Evolutionary conservation across 2,888 invertebrate species (phyloP), one percentile per base, ranked within the genome.

Genomic region (Galerucella nymphaeae): DNA sequence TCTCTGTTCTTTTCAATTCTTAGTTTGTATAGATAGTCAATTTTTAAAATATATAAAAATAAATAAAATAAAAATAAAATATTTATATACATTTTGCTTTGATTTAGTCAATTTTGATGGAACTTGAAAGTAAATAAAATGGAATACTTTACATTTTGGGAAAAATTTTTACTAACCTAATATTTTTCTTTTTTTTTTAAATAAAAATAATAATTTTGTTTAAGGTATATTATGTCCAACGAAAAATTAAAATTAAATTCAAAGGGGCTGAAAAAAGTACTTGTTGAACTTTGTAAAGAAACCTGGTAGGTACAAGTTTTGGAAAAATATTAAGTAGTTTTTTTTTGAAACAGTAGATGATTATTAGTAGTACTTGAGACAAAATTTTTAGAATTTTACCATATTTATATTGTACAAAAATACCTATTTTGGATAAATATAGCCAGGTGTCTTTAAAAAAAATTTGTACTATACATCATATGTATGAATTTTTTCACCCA

Each of bases 191-290:
- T 16, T 30, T 48, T 18, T 48, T n/a, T 30, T 30, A 18, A 13
- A 18, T 58, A 41, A 11, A 61, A 61, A 16, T 61, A 61, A 61
- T 23, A 14, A 41, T 61, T 61, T 61, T 61, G 59, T 61, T 61
- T 61, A 61, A 61, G 61, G 61, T 61, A 18, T 38, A 61, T 16
- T 61, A 42, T 61, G 41, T 16, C 61, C 41, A 58, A 14, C 58
- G 61, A 61, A 38, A 61, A 61, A 41, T 41, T 61, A 41, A 61
- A 61, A 61, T 61, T 61, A 41, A 61, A 61, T 61, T 61, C 61
- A 38, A 61, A 61, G 38, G 61, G 61, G 11, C 18, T 61, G 61
- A 61, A 61, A 61, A 61, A 61, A 42, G 41, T 61, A 61, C 61
- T 61, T 41, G 61, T 41, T 61, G 41, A 61, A 16, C 18, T 41